Evolutionary conservation across 2,113 vertebrate genomes (phyloP).

Genomic region (Nothobranchius kuhntae): DNA sequence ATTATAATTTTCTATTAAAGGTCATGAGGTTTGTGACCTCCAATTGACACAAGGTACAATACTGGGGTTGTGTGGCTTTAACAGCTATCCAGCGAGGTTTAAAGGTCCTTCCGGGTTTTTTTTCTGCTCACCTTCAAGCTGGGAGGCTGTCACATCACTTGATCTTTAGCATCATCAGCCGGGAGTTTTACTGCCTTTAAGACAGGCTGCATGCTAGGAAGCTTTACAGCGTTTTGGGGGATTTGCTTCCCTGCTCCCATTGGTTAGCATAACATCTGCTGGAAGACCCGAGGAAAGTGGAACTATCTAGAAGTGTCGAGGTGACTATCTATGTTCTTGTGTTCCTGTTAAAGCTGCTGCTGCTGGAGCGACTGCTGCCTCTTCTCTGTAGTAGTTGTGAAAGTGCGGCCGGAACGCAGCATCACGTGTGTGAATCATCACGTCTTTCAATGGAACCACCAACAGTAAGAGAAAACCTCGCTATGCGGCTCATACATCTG

Average conservation of each 20-base stretch:
- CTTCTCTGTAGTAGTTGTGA: conserved; percentile 41
- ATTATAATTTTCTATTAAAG: no score
- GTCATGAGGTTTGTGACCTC: no score
- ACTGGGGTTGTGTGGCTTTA: no score
- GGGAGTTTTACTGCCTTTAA: no score
- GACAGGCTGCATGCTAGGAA: neutral
- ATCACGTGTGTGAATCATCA: conserved; percentile 38
- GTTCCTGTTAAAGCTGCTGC: conserved; percentile 34
- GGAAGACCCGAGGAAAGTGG: conserved; percentile 66
- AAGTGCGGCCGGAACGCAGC: conserved; percentile 44
- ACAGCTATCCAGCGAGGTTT: no score
- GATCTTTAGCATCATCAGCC: no score
- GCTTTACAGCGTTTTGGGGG: conserved; percentile 1
- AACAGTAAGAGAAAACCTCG: conserved; percentile 50
- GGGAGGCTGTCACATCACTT: no score
- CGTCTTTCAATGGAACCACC: conserved; percentile 45
- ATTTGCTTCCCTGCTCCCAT: conserved; percentile 65
- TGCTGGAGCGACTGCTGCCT: conserved; percentile 25
- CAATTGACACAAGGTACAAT: no score
- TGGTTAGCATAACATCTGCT: conserved; percentile 71
- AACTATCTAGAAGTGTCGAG: conserved; percentile 46
- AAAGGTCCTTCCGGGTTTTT: no score
- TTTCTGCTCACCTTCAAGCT: no score
- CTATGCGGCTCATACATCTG: conserved; percentile 37
- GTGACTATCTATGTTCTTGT: conserved; percentile 64